Conservation (phyloP, 2,888 invertebrate species). For the Pandemis corylana region DNA sequence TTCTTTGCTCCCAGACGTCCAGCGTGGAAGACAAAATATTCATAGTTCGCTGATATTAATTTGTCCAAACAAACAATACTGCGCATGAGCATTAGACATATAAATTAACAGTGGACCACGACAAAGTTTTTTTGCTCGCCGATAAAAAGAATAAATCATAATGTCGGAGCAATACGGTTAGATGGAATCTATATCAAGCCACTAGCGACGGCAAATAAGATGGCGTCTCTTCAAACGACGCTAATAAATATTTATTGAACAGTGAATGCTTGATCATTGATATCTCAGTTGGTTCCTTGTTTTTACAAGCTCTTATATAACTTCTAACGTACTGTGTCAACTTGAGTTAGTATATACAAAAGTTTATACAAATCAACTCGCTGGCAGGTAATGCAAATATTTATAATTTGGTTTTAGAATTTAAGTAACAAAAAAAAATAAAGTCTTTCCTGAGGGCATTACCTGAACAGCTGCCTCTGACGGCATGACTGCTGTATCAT, state of each 20-base stretch:
- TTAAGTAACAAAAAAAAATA: too few species aligned
- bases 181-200: neutral
- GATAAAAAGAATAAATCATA: neutral
- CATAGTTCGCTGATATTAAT: neutral
- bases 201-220: slow-evolving; percentile 3
- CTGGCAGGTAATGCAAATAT: too few species aligned
- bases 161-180: neutral
- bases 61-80: neutral
- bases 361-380: too few species aligned
- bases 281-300: neutral
- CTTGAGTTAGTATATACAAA: too few species aligned
- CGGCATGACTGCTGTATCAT: too few species aligned
- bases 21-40: too few species aligned
- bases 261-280: neutral
- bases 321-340: too few species aligned
- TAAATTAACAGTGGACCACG: neutral
- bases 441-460: too few species aligned
- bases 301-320: neutral
- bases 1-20: too few species aligned
- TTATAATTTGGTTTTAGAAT: too few species aligned
- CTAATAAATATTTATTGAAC: slow-evolving; percentile 21
- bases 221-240: slow-evolving; percentile 15
- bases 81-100: neutral
- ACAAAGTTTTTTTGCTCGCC: neutral
- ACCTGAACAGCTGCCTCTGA: too few species aligned